Conservation (phyloP, 2,888 invertebrate species). For the Apamea sordens region DNA sequence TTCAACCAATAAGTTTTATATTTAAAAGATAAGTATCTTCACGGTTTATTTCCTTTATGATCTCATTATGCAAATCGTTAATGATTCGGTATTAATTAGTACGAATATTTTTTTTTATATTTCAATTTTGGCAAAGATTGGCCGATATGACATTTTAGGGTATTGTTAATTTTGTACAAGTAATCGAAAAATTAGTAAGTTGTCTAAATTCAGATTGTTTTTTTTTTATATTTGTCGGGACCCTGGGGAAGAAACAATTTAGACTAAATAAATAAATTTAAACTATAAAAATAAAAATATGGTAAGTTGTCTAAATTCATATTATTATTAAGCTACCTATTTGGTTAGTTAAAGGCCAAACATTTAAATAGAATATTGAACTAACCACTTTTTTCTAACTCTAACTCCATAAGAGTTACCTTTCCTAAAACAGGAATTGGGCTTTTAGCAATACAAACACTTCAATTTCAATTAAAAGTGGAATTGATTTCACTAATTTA, state of each 20-base stretch:
- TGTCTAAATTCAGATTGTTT: neutral
- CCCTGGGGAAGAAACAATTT: no score
- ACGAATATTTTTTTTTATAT: neutral
- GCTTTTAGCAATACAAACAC: conserved; percentile 67
- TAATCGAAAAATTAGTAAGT: conserved; percentile 3
- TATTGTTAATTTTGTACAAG: conserved; percentile 19
- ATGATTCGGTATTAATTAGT: conserved; percentile 45
- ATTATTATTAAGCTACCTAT: neutral
- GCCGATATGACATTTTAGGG: neutral
- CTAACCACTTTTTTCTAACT: neutral
- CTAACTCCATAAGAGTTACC: neutral
- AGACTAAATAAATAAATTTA: no score
- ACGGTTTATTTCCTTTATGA: conserved; percentile 60
- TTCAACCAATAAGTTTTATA: conserved; percentile 37
- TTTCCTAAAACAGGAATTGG: conserved; percentile 41
- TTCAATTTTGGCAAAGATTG: conserved; percentile 5
- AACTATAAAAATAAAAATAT: no score
- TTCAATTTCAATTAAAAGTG: conserved; percentile 65
- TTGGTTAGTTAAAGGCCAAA: neutral
- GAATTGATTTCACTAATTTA: conserved; percentile 78
- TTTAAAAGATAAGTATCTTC: conserved; percentile 52
- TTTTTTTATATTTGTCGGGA: no score
- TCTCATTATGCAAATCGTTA: conserved; percentile 56
- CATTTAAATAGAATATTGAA: neutral
- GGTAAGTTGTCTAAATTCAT: neutral